Conservation (phyloP, 2,797 vertebrate genomes). For the Gymnopithys bicolor region DNA sequence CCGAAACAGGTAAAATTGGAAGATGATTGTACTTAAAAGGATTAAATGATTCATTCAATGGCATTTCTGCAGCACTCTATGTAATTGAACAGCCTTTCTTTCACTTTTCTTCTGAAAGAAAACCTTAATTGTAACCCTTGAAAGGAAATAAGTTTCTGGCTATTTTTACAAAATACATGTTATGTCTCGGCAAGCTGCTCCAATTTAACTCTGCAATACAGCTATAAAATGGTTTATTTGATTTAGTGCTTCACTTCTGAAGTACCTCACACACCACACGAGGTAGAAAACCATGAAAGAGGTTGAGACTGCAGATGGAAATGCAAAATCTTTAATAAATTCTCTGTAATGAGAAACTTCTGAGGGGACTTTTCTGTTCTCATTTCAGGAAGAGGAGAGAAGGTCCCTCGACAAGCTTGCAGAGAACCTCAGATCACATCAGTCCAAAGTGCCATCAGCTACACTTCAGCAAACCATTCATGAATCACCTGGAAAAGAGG, state of each 20-base stretch:
- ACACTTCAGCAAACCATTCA: neutral
- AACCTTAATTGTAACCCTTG: conserved; percentile 5
- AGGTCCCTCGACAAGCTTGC: neutral
- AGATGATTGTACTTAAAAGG: conserved; percentile 30
- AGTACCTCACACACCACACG: neutral
- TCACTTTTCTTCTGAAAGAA: neutral
- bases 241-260: neutral
- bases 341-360: neutral
- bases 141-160: conserved; percentile 29
- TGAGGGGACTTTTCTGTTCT: neutral
- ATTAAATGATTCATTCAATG: conserved; percentile 47
- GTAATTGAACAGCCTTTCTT: conserved; percentile 53
- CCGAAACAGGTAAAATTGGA: neutral
- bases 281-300: neutral
- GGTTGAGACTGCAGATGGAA: neutral
- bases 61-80: conserved; percentile 45
- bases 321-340: neutral
- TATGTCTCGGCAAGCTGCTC: neutral
- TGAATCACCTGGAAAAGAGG: neutral
- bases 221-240: conserved; percentile 39
- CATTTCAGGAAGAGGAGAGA: neutral
- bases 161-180: conserved; percentile 25
- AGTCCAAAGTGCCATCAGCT: neutral
- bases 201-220: conserved; percentile 19
- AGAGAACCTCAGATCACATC: neutral